Evolutionary conservation across 2,888 invertebrate species (phyloP), one percentile per base, ranked within the genome.

Genomic region (Pseudeuparius sepicola): DNA sequence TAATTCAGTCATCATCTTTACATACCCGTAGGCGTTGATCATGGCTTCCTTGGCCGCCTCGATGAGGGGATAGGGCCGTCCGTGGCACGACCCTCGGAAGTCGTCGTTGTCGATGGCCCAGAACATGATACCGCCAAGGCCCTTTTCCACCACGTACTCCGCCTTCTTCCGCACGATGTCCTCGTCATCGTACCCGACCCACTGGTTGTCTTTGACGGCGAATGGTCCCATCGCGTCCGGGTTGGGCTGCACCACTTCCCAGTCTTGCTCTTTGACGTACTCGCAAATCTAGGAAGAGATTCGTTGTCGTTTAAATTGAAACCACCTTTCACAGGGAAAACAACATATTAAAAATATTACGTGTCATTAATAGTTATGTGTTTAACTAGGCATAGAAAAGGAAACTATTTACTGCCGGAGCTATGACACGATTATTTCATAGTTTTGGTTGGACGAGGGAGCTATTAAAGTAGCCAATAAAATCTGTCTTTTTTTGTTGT

Each of bases 81-180:
- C 81, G 45, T 83, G 83, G 55, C 92, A 92, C 18, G 72, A 74
- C n/a, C 92, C 92, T 28, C 90, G 74, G 68, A 92, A 93, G 56
- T 93, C 92, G 45, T 93, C 92, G 57, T 89, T 92, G 63, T 92
- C 92, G 48, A 93, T 83, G 1, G 90, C 85, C 87, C 87, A 88
- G 63, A 86, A 86, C 87, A 87, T 87, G 31, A 87, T 86, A 54
- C 92, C 92, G 49, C 92, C 92, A 14, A 92, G 69, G 33, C 78
- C 75, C 45, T 84, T 80, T 40, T 87, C 79, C 17, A 78, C 82
- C 1, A 87, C 90, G 55, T 88, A 92, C 50, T 79, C 75, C 0
- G 86, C 79, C 69, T 93, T 90, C 54, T 74, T 76, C 52, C 70
- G 73, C 1, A 85, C 86, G 28, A 88, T 87, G 6, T 76, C 75